These are phyloP conservation scores for Orbicella faveolata DNA, from an alignment of 64 coral and sea anemone species.

Conservation along the genomic window DNA sequence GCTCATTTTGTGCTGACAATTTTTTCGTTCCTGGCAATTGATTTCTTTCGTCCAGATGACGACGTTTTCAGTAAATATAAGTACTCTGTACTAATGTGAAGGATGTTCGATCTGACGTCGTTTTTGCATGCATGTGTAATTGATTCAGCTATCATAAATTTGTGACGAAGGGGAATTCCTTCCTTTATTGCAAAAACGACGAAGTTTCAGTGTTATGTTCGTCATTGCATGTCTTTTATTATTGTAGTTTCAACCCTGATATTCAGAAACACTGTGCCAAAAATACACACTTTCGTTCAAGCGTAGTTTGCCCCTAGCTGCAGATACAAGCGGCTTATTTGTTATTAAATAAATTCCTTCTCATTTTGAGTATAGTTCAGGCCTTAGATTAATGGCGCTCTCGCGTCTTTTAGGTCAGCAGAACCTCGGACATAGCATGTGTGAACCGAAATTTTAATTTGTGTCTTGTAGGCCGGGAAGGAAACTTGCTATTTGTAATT, in stretches of 20 bases:
- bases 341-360: not conserved
- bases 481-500: not conserved
- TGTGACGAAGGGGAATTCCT: not conserved
- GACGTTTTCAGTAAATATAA: conserved; percentile 79
- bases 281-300: not conserved
- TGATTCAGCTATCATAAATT: not conserved
- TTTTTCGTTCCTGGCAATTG: conserved; percentile 89
- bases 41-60: conserved; percentile 90
- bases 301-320: not conserved
- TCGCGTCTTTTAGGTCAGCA: not conserved
- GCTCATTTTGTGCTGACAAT: conserved; percentile 88
- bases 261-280: not conserved
- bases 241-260: not conserved
- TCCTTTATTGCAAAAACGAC: not conserved
- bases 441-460: not conserved
- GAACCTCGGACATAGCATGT: no score
- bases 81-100: conserved; percentile 81
- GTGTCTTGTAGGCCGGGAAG: no score
- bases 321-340: not conserved
- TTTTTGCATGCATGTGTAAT: not conserved
- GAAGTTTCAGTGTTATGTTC: not conserved
- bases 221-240: not conserved
- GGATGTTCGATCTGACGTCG: not conserved
- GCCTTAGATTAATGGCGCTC: no score
- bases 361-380: no score